Percentiles rank a stretch among this genome's conserved stretches.
phyloP scores from a whole-genome alignment of 1,140 invertebrate species.

The Oppia nitens region DNA sequence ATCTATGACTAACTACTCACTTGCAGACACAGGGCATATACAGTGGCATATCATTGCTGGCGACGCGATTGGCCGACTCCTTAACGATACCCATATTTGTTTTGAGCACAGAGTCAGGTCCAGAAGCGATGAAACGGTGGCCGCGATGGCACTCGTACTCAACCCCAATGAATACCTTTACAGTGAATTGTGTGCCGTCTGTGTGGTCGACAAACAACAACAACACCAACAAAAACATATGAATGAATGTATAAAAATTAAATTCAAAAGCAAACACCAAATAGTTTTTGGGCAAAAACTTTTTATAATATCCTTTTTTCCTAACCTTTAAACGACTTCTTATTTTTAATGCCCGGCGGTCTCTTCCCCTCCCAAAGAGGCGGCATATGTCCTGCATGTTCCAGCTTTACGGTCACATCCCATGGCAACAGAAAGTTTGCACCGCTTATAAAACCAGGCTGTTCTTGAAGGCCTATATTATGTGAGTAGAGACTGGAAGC shows the following conservation, averaged over 20 bases:
- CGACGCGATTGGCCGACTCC: constrained; percentile 64
- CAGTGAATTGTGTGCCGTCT: constrained; percentile 44
- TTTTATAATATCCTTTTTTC: not conserved
- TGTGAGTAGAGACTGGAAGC: constrained; percentile 79
- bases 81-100: constrained; percentile 30
- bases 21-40: constrained; percentile 76
- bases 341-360: constrained; percentile 21
- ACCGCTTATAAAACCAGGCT: constrained; percentile 62
- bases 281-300: not conserved
- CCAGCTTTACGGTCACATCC: constrained; percentile 62
- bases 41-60: constrained; percentile 71
- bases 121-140: constrained; percentile 83
- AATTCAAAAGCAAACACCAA: constrained; percentile 1
- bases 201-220: constrained; percentile 17
- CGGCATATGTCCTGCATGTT: constrained; percentile 23
- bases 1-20: constrained; percentile 27
- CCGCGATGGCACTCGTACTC: constrained; percentile 93
- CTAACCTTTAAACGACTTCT: constrained; percentile 22
- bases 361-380: constrained; percentile 27
- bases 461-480: constrained; percentile 44
- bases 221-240: too few species aligned
- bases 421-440: constrained; percentile 85
- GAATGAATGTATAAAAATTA: not conserved
- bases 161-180: constrained; percentile 87
- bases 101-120: constrained; percentile 59